Conservation (phyloP, 2,888 invertebrate species). For the Archaeoteleia sp. region DNA sequence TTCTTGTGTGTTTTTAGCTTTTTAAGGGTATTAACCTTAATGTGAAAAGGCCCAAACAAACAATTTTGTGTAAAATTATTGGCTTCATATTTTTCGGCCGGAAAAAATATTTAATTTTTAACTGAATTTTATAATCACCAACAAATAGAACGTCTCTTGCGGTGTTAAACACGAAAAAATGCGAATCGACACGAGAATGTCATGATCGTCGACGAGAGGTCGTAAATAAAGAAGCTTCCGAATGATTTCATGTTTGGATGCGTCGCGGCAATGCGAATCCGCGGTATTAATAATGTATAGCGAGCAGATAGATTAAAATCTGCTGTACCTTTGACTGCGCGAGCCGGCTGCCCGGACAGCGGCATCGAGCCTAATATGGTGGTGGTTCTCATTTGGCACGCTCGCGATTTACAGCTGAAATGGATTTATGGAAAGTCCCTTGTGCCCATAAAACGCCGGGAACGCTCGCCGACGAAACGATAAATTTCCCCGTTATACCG, state of each 20-base stretch:
- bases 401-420: constrained; percentile 68
- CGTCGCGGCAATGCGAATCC: constrained; percentile 28
- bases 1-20: too few species aligned
- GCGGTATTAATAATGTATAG: constrained; percentile 38
- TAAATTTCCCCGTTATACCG: constrained; percentile 67
- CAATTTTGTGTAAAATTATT: too few species aligned
- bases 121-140: too few species aligned
- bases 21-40: too few species aligned
- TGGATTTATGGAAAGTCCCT: constrained; percentile 67
- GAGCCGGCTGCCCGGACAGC: constrained; percentile 18
- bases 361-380: constrained; percentile 60
- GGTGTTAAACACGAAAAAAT: too few species aligned
- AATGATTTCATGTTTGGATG: not conserved
- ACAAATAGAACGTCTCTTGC: too few species aligned
- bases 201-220: constrained; percentile 13
- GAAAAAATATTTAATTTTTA: too few species aligned
- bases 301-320: constrained; percentile 56
- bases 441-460: constrained; percentile 54
- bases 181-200: constrained; percentile 1
- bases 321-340: constrained; percentile 25
- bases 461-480: constrained; percentile 65
- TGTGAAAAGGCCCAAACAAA: too few species aligned
- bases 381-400: constrained; percentile 63
- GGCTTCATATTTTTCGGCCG: too few species aligned
- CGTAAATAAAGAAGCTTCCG: constrained; percentile 24